These are phyloP conservation scores for Asarcornis scutulata DNA, from an alignment of 2,113 vertebrate species.

Conservation along the genomic window DNA sequence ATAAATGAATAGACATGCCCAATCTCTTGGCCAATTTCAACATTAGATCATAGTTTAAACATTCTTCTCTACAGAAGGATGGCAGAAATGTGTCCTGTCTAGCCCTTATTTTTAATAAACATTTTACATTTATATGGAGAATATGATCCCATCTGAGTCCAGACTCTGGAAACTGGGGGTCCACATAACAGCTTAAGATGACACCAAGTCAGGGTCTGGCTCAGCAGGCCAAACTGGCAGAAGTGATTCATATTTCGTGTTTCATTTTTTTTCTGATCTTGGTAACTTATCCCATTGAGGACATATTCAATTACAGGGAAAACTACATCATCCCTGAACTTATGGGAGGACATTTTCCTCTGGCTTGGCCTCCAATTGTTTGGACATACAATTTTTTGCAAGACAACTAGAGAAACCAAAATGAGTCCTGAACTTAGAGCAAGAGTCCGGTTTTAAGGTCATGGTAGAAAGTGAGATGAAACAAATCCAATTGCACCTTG, in stretches of 20 bases:
- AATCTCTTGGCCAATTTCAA: not conserved
- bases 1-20: not conserved
- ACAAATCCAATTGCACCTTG: not conserved
- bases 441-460: not conserved
- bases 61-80: not conserved
- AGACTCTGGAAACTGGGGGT: not conserved
- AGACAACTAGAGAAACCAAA: not conserved
- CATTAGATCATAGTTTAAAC: not conserved
- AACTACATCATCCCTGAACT: not conserved
- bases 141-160: fast-evolving
- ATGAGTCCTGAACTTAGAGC: not conserved
- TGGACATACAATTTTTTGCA: not conserved
- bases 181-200: not conserved
- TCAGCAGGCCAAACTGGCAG: not conserved
- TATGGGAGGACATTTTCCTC: not conserved
- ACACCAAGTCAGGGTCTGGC: not conserved
- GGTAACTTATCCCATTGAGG: not conserved
- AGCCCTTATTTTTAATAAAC: not conserved
- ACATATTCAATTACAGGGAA: not conserved
- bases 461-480: not conserved
- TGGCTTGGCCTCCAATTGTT: not conserved
- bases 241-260: not conserved
- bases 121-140: not conserved
- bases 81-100: not conserved
- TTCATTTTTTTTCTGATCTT: not conserved